A percentile compares a stretch with the other conserved stretches of the same genome.
Conservation (phyloP, 2,113 vertebrate species). For the Channa maculata region DNA sequence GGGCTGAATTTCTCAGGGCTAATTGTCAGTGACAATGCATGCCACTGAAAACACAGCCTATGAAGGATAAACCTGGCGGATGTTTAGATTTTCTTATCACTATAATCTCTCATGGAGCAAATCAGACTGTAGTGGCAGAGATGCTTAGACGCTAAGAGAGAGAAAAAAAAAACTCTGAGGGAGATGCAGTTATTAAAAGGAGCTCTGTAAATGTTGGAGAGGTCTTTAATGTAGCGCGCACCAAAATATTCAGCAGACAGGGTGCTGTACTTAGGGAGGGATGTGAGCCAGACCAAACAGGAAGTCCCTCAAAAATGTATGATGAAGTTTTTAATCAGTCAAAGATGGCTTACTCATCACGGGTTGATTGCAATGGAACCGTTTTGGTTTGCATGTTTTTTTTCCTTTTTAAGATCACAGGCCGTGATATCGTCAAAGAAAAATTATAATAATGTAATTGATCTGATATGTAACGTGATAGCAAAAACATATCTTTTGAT, state of each 20-base stretch:
- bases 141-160: constrained; percentile 25
- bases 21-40: constrained; percentile 74
- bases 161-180: constrained; percentile 25
- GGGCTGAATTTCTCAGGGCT: constrained; percentile 67
- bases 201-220: constrained; percentile 68
- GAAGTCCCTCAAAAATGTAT: constrained; percentile 83
- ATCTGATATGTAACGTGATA: constrained; percentile 56
- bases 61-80: constrained; percentile 75
- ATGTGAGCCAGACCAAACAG: constrained; percentile 86
- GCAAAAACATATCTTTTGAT: constrained; percentile 58
- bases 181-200: constrained; percentile 78
- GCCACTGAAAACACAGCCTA: constrained; percentile 51
- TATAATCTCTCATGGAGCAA: constrained; percentile 54
- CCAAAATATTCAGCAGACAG: constrained; percentile 61
- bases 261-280: constrained; percentile 56
- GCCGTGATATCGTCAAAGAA: constrained; percentile 72
- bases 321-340: constrained; percentile 81
- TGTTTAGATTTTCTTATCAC: constrained; percentile 77
- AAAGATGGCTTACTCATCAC: constrained; percentile 72
- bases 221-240: constrained; percentile 48
- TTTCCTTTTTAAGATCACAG: constrained; percentile 69
- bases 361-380: constrained; percentile 74
- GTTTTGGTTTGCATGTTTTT: constrained; percentile 73
- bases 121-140: constrained; percentile 35
- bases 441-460: constrained; percentile 64